Evolutionary conservation across 2,113 vertebrate species (phyloP).

Genomic region (Alaudala cheleensis): DNA sequence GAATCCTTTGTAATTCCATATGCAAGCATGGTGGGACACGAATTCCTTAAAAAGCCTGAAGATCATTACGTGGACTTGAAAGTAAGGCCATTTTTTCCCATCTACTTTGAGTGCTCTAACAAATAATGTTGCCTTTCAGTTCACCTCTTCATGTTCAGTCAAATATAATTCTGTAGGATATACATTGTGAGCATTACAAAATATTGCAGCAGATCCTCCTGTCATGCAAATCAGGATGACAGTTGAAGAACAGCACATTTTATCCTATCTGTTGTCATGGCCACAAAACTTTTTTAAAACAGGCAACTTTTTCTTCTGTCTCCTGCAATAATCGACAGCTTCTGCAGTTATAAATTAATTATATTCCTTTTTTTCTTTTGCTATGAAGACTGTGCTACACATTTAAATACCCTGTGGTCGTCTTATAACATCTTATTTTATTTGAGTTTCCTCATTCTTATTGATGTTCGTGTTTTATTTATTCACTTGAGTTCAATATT

Average conservation of each 20-base stretch:
- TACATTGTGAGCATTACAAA: not conserved
- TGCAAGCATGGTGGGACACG: not conserved
- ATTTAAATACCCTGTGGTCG: not conserved
- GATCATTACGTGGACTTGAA: not conserved
- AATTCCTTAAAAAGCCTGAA: not conserved
- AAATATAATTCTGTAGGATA: not conserved
- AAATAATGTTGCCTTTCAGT: not conserved
- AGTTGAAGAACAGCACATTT: not conserved
- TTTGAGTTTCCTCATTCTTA: slow-evolving; percentile 19
- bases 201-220: not conserved
- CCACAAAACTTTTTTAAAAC: not conserved
- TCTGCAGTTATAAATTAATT: not conserved
- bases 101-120: not conserved
- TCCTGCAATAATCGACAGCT: not conserved
- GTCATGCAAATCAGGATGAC: not conserved
- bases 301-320: not conserved
- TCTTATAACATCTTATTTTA: slow-evolving; percentile 17
- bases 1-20: not conserved
- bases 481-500: slow-evolving; percentile 39
- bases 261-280: not conserved
- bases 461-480: slow-evolving; percentile 49
- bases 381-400: not conserved
- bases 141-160: not conserved
- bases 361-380: not conserved
- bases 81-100: not conserved